A percentile compares a stretch with the other conserved stretches of the same genome.
Conservation (phyloP, 1,140 invertebrate genomes). For the Meloidogyne floridensis region DNA sequence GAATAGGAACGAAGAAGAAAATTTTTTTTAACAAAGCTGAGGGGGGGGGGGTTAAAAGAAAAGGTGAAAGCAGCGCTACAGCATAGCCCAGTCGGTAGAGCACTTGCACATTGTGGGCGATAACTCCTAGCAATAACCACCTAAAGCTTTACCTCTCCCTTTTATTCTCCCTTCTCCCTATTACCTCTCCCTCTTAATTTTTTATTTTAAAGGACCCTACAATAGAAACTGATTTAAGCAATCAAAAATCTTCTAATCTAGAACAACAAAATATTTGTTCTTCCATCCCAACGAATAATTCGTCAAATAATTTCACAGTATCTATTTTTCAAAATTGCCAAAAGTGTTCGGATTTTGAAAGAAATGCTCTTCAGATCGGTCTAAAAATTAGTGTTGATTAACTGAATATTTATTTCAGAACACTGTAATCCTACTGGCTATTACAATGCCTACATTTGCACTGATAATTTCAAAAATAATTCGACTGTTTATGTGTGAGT, state of each 20-base stretch:
- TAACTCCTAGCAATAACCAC: no score
- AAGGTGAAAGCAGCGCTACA: no score
- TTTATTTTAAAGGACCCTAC: neutral
- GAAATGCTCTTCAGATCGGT: conserved; percentile 18
- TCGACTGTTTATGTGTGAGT: neutral
- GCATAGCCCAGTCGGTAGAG: no score
- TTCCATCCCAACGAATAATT: neutral
- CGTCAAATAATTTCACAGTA: neutral
- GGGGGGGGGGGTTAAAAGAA: no score
- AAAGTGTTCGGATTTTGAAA: conserved; percentile 25
- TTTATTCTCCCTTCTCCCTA: no score
- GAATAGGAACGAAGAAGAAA: no score
- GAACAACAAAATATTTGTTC: neutral
- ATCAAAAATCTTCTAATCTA: neutral
- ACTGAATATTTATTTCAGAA: conserved; percentile 7
- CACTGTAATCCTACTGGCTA: conserved; percentile 19
- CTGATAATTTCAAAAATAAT: neutral
- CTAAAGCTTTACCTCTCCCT: no score
- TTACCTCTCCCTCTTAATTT: neutral
- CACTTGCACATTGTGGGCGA: no score
- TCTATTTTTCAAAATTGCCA: conserved; percentile 10
- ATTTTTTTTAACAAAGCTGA: no score
- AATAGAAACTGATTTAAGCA: neutral
- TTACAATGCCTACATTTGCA: conserved; percentile 3
- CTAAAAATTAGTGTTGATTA: neutral